Base-by-base conservation (phyloP, 2,888 invertebrate species). In the Eupithecia abbreviata region DNA sequence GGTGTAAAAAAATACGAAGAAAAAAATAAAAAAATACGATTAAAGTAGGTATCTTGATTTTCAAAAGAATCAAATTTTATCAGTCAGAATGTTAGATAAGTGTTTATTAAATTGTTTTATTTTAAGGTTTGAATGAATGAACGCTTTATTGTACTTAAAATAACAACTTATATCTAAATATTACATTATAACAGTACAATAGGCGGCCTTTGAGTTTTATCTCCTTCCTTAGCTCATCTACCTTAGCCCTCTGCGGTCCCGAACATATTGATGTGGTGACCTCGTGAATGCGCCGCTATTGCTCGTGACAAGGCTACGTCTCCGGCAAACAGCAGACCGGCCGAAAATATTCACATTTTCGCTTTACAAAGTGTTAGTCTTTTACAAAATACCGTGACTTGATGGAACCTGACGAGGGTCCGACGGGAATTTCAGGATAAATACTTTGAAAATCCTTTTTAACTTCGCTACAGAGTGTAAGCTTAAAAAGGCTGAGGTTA, bases 361-460 rank as follows among this genome's bases (percentile, higher is more conserved):
- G 71, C 51, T 71, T 62, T 62, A 43, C 47, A 68, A 68, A 71
- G 73, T 73, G 45, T 47, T 71, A 72, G 76, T 74, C 71, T 79
- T 71, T 76, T 73, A 73, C 73, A 73, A 72, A 71, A 72, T 49
- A 49, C 74, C 76, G 70, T 77, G 79, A 69, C 74, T 58, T 78
- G 71, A 73, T 75, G 67, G 45, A 49, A 55, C 47, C 58, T 76
- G 79, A 79, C 72, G 77, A 76, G 76, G 76, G 77, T 77, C 55
- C 10, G 58, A 72, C 72, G 62, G 62, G 30, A 71, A 73, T 72
- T 73, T 72, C 47, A 66, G 75, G 70, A 51, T 45, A 72, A 70
- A 67, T 70, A 77, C 71, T 71, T 79, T 77, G 13, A 47, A 75
- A 79, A 73, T 42, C 72, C 45, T 71, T 73, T 75, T 67, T 65